Percentiles rank a stretch among this genome's conserved stretches.
Evolutionary conservation across 2,797 vertebrate genomes (phyloP).

Genomic region (Xiphorhynchus erythropygius): DNA sequence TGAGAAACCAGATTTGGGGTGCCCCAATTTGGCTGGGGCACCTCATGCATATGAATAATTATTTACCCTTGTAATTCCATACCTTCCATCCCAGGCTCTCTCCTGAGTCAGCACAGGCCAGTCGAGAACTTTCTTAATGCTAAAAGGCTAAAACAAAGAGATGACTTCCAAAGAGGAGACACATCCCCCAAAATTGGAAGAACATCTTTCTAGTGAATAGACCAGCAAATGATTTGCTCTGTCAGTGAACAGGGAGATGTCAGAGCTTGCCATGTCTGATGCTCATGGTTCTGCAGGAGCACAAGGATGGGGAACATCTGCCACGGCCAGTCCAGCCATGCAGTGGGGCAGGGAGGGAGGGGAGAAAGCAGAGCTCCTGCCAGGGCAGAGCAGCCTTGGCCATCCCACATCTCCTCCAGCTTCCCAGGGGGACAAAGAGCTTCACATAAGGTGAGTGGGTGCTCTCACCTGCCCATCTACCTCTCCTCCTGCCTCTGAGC

Average conservation of each 20-base stretch:
- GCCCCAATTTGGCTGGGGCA: not conserved
- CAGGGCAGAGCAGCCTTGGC: not conserved
- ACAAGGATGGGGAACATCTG: not conserved
- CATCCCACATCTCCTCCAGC: not conserved
- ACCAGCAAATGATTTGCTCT: rapidly evolving
- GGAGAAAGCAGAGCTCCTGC: not conserved
- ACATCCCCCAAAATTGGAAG: rapidly evolving
- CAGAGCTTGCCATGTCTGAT: not conserved
- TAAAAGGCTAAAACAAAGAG: not conserved
- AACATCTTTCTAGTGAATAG: not conserved
- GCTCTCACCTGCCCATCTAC: not conserved
- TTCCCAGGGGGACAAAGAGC: not conserved
- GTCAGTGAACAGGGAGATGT: not conserved
- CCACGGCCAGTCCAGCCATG: rapidly evolving
- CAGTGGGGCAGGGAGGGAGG: not conserved
- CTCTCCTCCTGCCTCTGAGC: not conserved
- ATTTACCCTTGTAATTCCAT: not conserved
- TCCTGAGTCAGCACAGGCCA: not conserved
- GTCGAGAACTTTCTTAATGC: not conserved
- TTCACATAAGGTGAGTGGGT: rapidly evolving
- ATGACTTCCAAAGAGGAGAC: not conserved
- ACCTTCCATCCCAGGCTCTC: not conserved
- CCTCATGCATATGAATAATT: not conserved
- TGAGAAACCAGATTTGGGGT: not conserved
- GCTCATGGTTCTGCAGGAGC: not conserved